Percentiles rank a stretch among this genome's conserved stretches.
phyloP scores from a whole-genome alignment of 2,888 invertebrate species.

The Caenorhabditis sulstoni region DNA sequence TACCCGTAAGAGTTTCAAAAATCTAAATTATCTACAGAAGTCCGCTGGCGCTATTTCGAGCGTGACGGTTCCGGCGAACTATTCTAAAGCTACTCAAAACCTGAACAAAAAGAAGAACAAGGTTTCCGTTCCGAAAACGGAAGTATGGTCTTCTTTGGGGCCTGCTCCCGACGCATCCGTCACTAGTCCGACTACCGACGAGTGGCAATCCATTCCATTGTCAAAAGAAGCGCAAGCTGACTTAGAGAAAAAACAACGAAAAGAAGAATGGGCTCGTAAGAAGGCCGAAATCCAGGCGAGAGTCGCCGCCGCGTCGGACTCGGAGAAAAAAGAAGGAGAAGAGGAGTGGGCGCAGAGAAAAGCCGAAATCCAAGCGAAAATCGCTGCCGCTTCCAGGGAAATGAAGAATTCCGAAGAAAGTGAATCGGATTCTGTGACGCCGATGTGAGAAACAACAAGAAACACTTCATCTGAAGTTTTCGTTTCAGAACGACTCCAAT shows the following conservation, averaged over 20 bases:
- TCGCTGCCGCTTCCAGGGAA: constrained; percentile 41
- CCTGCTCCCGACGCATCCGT: constrained; percentile 21
- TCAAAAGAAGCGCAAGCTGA: constrained; percentile 60
- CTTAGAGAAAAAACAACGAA: constrained; percentile 39
- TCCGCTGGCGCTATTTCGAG: constrained; percentile 34
- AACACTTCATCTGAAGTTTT: too few relatives aligned
- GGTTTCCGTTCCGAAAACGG: constrained; percentile 42
- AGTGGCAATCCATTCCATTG: constrained; percentile 42
- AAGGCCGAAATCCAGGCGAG: constrained; percentile 56
- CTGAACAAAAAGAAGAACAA: constrained; percentile 54
- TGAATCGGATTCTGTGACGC: not conserved
- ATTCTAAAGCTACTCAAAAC: constrained; percentile 39
- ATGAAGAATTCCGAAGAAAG: constrained; percentile 1
- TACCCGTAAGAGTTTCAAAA: too few relatives aligned
- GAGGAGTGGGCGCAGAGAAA: constrained; percentile 57
- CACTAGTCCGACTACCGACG: not conserved
- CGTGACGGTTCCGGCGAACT: constrained; percentile 48
- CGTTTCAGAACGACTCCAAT: constrained; percentile 8
- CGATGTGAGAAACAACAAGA: too few relatives aligned
- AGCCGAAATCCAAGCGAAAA: constrained; percentile 48
- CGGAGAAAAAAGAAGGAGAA: constrained; percentile 38
- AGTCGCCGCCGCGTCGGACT: constrained; percentile 54
- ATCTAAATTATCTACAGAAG: constrained; percentile 44
- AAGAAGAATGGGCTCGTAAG: constrained; percentile 53
- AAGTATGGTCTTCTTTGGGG: constrained; percentile 57